Evolutionary conservation across 2,888 invertebrate genomes (phyloP), one percentile per base, ranked within the genome.

Genomic region (Phrixothrix hirtus): DNA sequence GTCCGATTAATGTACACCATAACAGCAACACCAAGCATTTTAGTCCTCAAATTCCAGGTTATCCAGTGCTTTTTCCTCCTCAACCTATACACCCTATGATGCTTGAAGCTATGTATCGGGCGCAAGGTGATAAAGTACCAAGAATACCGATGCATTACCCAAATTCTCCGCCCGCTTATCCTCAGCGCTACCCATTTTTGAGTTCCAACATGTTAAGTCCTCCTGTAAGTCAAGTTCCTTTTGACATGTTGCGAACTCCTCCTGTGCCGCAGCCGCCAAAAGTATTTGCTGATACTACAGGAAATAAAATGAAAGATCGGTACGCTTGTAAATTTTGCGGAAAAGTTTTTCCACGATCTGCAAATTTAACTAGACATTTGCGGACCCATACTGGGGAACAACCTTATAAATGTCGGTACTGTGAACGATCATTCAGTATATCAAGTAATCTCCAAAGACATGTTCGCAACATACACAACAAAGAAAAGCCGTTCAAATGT

Each of bases 401-500:
- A 74, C 95, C 95, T 10, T 95, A 95, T 80, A 94, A 95, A 76
- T 98, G 98, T 80, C 93, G 96, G 77, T 97, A 96, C 78, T 99
- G 98, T 81, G 97, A 97, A 75, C 84, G 98, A 60, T 95, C 95
- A 59, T 99, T 99, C 81, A 96, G 95, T 72, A 99, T 99, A 78
- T 97, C 97, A 1, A 96, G 96, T 59, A 99, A 99, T 73, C 83
- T 99, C 54, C 97, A 98, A 75, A 85, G 99, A 47, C 99, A 99
- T 79, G 96, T 99, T 38, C 83, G 99, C 60, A 99, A 99, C 75
- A 99, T 99, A 61, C 99, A 99, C 79, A 98, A 99, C 77, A 99
- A 98, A 76, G 94, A 95, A 76, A 90, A 95, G 66, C 97, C 97
- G 14, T 97, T 98, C 80, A 92, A 95, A 75, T 99, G 99, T 79